These are phyloP conservation scores for Fragum fragum DNA, from an alignment of 2,888 invertebrate genomes.

Conservation along the genomic window DNA sequence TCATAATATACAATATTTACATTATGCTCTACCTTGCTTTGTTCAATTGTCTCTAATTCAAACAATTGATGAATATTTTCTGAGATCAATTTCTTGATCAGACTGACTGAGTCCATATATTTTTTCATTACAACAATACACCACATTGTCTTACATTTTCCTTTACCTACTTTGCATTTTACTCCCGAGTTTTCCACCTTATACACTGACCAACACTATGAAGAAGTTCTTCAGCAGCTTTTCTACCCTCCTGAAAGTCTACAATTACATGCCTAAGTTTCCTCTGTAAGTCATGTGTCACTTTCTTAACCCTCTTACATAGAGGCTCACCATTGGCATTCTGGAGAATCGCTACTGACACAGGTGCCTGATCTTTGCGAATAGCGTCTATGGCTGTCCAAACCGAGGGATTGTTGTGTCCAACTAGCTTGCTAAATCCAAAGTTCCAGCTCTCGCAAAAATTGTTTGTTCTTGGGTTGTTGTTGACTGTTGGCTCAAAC, in stretches of 20 bases:
- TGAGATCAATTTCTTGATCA: no score
- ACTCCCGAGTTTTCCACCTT: no score
- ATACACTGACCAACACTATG: neutral
- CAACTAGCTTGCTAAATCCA: neutral
- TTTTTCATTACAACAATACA: no score
- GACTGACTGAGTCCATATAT: no score
- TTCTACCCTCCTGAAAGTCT: neutral
- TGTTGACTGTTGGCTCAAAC: slow-evolving; percentile 4
- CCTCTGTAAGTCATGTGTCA: neutral
- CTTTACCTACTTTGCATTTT: no score
- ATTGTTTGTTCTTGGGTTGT: slow-evolving; percentile 21
- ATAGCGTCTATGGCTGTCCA: slow-evolving; percentile 29
- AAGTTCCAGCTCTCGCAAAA: slow-evolving; percentile 28
- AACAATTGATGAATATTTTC: no score
- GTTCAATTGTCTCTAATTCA: no score
- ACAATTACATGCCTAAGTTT: neutral
- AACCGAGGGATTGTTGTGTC: slow-evolving; percentile 22
- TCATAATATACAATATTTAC: no score
- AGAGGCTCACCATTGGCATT: slow-evolving; percentile 7
- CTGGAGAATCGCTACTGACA: neutral
- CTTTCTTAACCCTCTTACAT: neutral
- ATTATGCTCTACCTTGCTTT: no score
- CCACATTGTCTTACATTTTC: no score
- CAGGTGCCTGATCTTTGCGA: slow-evolving; percentile 18
- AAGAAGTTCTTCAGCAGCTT: slow-evolving; percentile 1